Base-by-base conservation (phyloP, 2,797 vertebrate species). In the Eospalax fontanierii region DNA sequence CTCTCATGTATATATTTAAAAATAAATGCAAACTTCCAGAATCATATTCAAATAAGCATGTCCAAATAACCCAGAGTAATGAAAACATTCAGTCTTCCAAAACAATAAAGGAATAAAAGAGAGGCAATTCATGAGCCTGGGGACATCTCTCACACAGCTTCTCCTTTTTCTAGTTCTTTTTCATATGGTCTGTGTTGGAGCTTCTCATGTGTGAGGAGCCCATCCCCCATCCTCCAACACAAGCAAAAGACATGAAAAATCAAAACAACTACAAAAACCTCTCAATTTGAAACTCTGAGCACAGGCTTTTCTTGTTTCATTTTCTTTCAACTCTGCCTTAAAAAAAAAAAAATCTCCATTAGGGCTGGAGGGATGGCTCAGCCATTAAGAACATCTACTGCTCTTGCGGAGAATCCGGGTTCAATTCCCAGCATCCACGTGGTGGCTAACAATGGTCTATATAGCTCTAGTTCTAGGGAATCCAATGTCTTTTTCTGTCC, bases 61-160 rank as follows among this genome's bases (percentile, higher is more conserved):
- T 91, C 43, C 86, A 92, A 79, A 80, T 90, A 93, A 46, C 16
- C 61, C 2, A 16, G 91, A 66, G 59, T 30, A 74, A 88, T 79
- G 68, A 92, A 93, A 89, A 84, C 35, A 70, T 54, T 4, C n/a
- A 8, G 21, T 50, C 35, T 74, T 66, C 71, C 43, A n/a, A 78
- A 95, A n/a, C n/a, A n/a, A n/a, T n/a, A n/a, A n/a, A 86, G 87
- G 59, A 71, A 65, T 74, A 86, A 76, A 95, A 6, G 74, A 38
- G 35, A 70, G 30, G 33, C n/a, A 50, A 18, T 57, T 78, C 66
- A 35, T 61, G 83, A 93, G 9, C 12, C 21, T 2, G 28, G 80
- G 54, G 35, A 14, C 6, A 40, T 18, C 33, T 18, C 61, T n/a
- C 84, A 26, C 0, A 2, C 21, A 65, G 40, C 46, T 15, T 46